These are phyloP conservation scores for Kryptolebias marmoratus DNA, from an alignment of 2,113 vertebrate species.

Conservation along the genomic window DNA sequence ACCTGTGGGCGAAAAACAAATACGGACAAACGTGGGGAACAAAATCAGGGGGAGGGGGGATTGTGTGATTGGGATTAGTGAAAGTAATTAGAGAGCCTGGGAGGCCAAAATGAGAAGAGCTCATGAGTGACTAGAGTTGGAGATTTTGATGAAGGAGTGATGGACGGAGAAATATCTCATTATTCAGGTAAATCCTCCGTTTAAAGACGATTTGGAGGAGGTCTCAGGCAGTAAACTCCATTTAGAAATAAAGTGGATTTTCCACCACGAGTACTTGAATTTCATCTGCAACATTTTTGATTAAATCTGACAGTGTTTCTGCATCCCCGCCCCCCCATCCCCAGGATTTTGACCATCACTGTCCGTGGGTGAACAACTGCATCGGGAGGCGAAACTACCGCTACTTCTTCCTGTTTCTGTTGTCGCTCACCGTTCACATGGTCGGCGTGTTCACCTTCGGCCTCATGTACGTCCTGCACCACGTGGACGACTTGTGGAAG, in stretches of 20 bases:
- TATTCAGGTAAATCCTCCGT: conserved; percentile 75
- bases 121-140: conserved; percentile 19
- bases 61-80: conserved; percentile 13
- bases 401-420: conserved; percentile 96
- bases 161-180: conserved; percentile 57
- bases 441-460: conserved; percentile 90
- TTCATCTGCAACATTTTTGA: too few relatives aligned
- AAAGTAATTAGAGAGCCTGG: background rate
- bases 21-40: background rate
- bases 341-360: conserved; percentile 98
- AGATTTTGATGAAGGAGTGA: conserved; percentile 57
- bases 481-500: conserved; percentile 88
- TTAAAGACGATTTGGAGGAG: conserved; percentile 55
- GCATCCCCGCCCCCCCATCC: background rate
- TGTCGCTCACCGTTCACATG: conserved; percentile 94
- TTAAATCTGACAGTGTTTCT: background rate
- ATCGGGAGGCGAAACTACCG: conserved; percentile 97
- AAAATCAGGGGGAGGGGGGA: background rate
- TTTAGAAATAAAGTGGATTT: conserved; percentile 24
- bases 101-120: background rate
- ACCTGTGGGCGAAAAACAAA: background rate
- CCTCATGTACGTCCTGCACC: conserved; percentile 91
- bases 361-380: conserved; percentile 88
- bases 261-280: too few relatives aligned
- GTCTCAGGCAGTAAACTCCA: conserved; percentile 10